phyloP scores from a whole-genome alignment of 1,140 invertebrate genomes.

The Drosophila oshimai region DNA sequence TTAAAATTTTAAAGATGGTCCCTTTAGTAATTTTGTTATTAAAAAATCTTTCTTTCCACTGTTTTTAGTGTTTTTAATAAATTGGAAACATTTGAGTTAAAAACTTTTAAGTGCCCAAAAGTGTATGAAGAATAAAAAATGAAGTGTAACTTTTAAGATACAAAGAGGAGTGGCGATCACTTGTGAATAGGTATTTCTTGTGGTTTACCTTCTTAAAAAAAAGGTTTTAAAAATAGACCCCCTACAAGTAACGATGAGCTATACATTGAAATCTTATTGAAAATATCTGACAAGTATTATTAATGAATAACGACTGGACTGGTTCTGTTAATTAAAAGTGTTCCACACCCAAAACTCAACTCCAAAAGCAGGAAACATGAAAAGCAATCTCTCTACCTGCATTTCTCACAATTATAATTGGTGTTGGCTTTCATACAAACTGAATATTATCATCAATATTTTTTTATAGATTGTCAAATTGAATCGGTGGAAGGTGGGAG shows the following conservation, averaged over 20 bases:
- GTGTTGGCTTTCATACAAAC: conserved; percentile 9
- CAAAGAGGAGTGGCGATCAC: no score
- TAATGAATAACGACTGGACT: conserved; percentile 12
- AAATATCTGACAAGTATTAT: not conserved
- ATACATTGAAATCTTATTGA: not conserved
- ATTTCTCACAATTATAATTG: conserved; percentile 18
- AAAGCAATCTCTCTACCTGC: not conserved
- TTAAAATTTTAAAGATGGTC: no score
- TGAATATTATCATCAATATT: conserved; percentile 29
- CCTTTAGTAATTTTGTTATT: no score
- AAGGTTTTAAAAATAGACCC: not conserved
- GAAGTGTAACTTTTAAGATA: no score
- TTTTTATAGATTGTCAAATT: conserved; percentile 36
- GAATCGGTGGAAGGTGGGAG: not conserved
- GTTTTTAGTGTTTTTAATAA: no score
- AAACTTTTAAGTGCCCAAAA: no score
- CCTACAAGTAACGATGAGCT: not conserved
- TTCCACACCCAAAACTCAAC: not conserved
- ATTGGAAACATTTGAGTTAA: no score
- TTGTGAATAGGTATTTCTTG: no score
- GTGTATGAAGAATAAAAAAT: no score
- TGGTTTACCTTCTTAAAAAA: not conserved
- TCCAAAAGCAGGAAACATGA: not conserved
- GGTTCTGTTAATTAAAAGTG: conserved; percentile 1
- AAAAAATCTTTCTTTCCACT: no score